Base-by-base conservation (phyloP, 2,797 vertebrate genomes). In the Crocidura indochinensis region DNA sequence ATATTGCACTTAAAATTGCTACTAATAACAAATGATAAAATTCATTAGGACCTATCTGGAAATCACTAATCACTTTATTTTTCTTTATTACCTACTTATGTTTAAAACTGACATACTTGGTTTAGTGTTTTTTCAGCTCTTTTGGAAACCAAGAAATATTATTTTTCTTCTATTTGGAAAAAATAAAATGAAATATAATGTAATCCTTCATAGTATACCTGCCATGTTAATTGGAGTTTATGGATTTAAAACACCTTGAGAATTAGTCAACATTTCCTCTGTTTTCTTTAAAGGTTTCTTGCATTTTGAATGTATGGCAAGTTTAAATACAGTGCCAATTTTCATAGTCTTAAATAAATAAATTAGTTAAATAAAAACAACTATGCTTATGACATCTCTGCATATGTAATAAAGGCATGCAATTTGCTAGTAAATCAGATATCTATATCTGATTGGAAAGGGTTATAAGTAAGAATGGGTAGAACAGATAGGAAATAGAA, bases 361-460 rank as follows among this genome's bases (percentile, higher is more conserved):
- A 9, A 38, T 38, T 38, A 38, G 38, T 38, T 38, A 38, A 38
- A 38, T 38, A 38, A 27, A 78, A 93, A 91, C 91, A 95, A 73
- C 38, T 72, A 56, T 74, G 51, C 79, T 95, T 90, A 91, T 94
- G 95, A 95, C 88, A 97, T 88, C n/a, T 94, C 75, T 76, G 27
- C 79, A 68, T 94, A 62, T 60, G 49, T 83, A 97, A 97, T 96
- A 96, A 96, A 90, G 85, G 89, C 97, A 56, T 76, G 46, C 87
- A 95, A 96, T 97, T 96, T 96, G 90, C 97, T 92, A 95, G 82
- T 78, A 94, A 97, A 96, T 82, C 87, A 97, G 88, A 96, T 97
- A 96, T 90, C 84, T 95, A 81, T 78, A 4, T 22, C 68, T 71
- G 17, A 71, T 44, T 44, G 68, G 68, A 17, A 9, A 19, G 4